Evolutionary conservation across 2,888 invertebrate genomes (phyloP), one percentile per base, ranked within the genome.

Genomic region (Volucella zonaria): DNA sequence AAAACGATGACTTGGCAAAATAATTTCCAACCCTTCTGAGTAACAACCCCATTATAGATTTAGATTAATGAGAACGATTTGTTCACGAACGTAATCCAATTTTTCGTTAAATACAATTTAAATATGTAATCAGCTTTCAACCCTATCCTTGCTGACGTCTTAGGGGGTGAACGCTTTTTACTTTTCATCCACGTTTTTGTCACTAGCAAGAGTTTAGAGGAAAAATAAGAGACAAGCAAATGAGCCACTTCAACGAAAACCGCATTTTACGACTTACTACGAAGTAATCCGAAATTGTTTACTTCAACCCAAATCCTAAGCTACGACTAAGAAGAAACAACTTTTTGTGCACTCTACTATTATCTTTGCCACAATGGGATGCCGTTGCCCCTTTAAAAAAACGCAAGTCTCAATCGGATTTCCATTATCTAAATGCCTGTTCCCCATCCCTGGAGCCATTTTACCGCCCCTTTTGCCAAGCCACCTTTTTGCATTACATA

Each of bases 91-190:
- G 64, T 83, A 83, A 80, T 75, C 79, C 70, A 79, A 82, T 83
- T 80, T 71, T 71, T 75, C 61, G 51, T 79, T 79, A 83, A 83
- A 83, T 80, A 79, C 79, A 75, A 75, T 83, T 83, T 83, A 83
- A 80, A 80, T 79, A 80, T 79, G 79, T 83, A 80, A 83, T 83
- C 83, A 78, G 78, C 70, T 64, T 64, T 43, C 62, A 71, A 71
- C 78, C 78, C 70, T 78, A 70, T 31, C 12, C 61, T 42, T 8
- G 15, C 1, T 43, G 11, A 38, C 38, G 15, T 18, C 3, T 12
- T 31, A 14, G 8, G 14, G 61, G 61, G 43, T 49, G 45, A 58
- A 70, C 70, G 75, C 70, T 82, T 82, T 79, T 47, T 38, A 70
- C 68, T 68, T 74, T 64, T 49, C 40, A 56, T n/a, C 40, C 8